Evolutionary conservation across 2,888 invertebrate genomes (phyloP).

Genomic region (Sussaba pulchella): DNA sequence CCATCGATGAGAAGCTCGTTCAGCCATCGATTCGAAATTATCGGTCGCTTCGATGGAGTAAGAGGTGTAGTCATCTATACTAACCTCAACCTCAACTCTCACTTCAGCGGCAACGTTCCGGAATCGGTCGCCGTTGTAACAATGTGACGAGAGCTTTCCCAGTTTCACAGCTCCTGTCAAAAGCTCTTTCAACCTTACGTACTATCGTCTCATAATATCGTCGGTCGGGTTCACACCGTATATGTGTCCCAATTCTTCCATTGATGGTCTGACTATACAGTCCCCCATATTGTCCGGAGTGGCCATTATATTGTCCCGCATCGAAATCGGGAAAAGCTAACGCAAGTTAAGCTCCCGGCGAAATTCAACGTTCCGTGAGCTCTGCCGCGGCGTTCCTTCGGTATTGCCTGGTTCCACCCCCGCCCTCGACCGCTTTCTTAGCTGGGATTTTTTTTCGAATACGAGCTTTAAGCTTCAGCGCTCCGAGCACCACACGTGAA

Average conservation of each 20-base stretch:
- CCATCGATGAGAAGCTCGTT: constrained; percentile 1
- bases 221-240: neutral
- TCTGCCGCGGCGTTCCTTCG: neutral
- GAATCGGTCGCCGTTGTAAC: neutral
- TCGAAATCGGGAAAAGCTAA: constrained; percentile 27
- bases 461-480: constrained; percentile 37
- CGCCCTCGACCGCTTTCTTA: neutral
- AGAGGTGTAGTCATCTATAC: neutral
- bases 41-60: neutral
- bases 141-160: constrained; percentile 24
- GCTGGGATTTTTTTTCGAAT: constrained; percentile 25
- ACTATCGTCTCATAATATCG: constrained; percentile 31
- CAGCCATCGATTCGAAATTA: constrained; percentile 7
- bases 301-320: constrained; percentile 57
- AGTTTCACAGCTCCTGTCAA: constrained; percentile 9
- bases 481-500: neutral
- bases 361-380: constrained; percentile 44
- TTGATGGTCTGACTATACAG: constrained; percentile 47
- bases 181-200: constrained; percentile 32
- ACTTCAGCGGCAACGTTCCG: neutral
- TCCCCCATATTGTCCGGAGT: constrained; percentile 51
- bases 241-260: constrained; percentile 8
- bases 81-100: neutral
- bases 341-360: constrained; percentile 51
- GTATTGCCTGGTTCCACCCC: constrained; percentile 7